Evolutionary conservation across 2,888 invertebrate genomes (phyloP), one percentile per base, ranked within the genome.

Genomic region (Atethmia centrago): DNA sequence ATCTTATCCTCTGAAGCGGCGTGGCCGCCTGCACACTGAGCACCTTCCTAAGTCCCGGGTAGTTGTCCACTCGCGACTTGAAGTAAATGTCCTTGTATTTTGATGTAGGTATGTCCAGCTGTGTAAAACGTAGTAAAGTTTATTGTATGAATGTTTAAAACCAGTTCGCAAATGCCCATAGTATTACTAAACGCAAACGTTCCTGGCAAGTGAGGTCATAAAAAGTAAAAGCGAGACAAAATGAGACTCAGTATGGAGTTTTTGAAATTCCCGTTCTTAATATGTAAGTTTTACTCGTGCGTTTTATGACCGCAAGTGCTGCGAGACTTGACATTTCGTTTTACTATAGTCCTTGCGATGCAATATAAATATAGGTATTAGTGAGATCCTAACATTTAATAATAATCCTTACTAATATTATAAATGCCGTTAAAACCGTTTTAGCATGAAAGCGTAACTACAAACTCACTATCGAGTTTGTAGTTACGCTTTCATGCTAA

Each of bases 21-120:
- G 95, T 95, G 28, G 93, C 92, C 0, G 96, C 96, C 62, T 95
- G 94, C 0, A 96, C 90, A 59, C 90, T 93, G n/a, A 96, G 86
- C 12, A 94, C 93, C 28, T 93, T 92, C 1, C 95, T 85, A 0
- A 94, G 87, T 0, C 91, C 93, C 0, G 94, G 93, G 56, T 94
- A 89, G 51, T 92, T 87, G 58, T 96, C 95, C 2, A 95, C 92
- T 28, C 95, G 94, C 0, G 95, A 90, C 79, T 96, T 96, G 85
- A 96, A 92, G 89, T 91, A 96, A 21, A 96, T 92, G 67, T 96
- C 95, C 62, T 94, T 94, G 83, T 91, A 87, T 63, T 93, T 90
- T 0, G 92, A 88, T 36, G 89, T 88, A 0, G 96, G 96, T 1
- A 93, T 89, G 71, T 96, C 96, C 62, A 96, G 83, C 96, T 96